A percentile compares a stretch with the other conserved stretches of the same genome.
These are phyloP conservation scores for Cyphomyrus plagiostoma DNA, from an alignment of 2,113 vertebrate genomes.

Conservation along the genomic window DNA sequence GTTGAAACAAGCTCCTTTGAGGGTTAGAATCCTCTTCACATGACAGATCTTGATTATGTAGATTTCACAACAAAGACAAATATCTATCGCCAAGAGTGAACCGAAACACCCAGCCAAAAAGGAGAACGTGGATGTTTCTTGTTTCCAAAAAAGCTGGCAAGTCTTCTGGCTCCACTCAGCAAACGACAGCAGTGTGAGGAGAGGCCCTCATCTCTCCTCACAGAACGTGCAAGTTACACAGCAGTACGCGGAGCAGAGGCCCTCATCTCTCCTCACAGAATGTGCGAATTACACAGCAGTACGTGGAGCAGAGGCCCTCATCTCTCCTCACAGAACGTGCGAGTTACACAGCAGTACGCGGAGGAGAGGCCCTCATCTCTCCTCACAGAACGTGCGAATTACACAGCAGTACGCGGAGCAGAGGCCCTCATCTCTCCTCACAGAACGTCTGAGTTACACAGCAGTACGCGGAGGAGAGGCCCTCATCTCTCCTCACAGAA, in stretches of 20 bases:
- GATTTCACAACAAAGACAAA: not conserved
- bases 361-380: no score
- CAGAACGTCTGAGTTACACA: slow-evolving; percentile 22
- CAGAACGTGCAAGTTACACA: slow-evolving; percentile 24
- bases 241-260: slow-evolving; percentile 27
- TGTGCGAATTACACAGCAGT: slow-evolving; percentile 16
- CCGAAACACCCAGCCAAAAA: not conserved
- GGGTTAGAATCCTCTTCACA: not conserved
- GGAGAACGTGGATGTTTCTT: not conserved
- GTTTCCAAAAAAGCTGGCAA: not conserved
- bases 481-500: not conserved
- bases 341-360: slow-evolving; percentile 36
- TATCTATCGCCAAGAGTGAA: not conserved
- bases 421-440: not conserved
- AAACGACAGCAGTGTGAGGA: not conserved
- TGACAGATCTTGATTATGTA: not conserved
- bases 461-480: slow-evolving; percentile 25
- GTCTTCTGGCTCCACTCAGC: not conserved
- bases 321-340: not conserved
- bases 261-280: not conserved
- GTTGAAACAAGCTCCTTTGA: not conserved
- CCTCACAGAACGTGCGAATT: no score
- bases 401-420: slow-evolving; percentile 38
- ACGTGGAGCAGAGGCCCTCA: not conserved
- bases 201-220: not conserved